Evolutionary conservation across 2,888 invertebrate species (phyloP).

Genomic region (Taphrorychus bicolor): DNA sequence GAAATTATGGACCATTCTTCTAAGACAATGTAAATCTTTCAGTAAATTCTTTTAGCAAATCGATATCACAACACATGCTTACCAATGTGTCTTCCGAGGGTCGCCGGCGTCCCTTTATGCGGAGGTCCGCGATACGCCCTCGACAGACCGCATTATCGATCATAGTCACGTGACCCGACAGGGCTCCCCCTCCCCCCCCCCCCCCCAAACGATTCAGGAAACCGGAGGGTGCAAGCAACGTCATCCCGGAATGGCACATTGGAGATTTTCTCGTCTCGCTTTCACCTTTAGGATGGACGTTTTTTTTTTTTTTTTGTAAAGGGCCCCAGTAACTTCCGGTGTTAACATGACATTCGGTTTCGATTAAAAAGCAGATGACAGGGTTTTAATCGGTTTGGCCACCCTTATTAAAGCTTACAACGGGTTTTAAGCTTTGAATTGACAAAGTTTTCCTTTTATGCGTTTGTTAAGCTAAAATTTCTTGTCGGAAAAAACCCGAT

Average conservation of each 20-base stretch:
- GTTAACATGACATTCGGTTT: too few species aligned
- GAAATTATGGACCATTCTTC: too few species aligned
- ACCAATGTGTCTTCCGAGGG: too few species aligned
- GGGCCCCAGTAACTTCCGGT: too few species aligned
- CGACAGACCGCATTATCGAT: constrained; percentile 55
- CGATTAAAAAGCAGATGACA: constrained; percentile 8
- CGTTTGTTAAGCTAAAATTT: too few species aligned
- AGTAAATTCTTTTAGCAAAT: neutral
- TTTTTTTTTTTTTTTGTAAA: neutral
- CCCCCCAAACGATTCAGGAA: constrained; percentile 15
- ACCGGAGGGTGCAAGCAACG: constrained; percentile 1
- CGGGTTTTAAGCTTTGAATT: too few species aligned
- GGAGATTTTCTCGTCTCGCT: neutral
- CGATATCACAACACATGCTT: neutral
- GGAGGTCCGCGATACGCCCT: constrained; percentile 34
- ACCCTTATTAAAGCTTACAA: too few species aligned
- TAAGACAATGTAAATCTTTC: too few species aligned
- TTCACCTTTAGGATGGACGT: neutral
- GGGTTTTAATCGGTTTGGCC: constrained; percentile 29
- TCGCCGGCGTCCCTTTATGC: constrained; percentile 27
- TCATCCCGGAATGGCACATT: neutral
- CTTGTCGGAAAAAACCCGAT: too few species aligned
- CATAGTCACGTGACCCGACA: constrained; percentile 47
- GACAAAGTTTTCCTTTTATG: too few species aligned
- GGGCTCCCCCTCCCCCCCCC: constrained; percentile 4